phyloP scores from a whole-genome alignment of 1,140 invertebrate genomes.

The Dinoponera quadriceps region DNA sequence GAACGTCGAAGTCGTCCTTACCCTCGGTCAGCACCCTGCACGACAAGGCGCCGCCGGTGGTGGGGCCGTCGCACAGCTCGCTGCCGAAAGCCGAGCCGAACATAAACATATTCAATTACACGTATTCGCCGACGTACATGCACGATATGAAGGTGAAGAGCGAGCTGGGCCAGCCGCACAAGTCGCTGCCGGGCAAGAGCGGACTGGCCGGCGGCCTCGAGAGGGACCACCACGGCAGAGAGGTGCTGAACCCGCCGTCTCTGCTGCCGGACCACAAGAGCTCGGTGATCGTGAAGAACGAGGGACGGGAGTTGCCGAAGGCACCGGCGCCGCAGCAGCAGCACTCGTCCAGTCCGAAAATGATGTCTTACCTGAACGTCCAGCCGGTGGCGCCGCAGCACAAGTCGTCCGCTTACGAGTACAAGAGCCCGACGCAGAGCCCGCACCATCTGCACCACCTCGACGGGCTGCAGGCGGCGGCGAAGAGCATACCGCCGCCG shows the following conservation, averaged over 20 bases:
- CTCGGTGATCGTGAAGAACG: conserved; percentile 92
- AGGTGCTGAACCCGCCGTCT: conserved; percentile 87
- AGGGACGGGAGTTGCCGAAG: conserved; percentile 88
- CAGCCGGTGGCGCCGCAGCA: conserved; percentile 85
- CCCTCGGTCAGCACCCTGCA: conserved; percentile 76
- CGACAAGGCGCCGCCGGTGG: conserved; percentile 85
- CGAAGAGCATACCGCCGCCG: conserved; percentile 76
- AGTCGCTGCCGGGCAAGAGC: conserved; percentile 79
- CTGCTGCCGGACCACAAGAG: conserved; percentile 89
- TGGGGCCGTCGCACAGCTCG: conserved; percentile 85
- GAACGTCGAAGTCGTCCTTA: conserved; percentile 84
- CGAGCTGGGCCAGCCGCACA: conserved; percentile 81
- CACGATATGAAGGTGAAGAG: conserved; percentile 85
- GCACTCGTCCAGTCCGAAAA: conserved; percentile 89
- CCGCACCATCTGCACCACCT: conserved; percentile 85
- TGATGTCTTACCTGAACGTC: conserved; percentile 88
- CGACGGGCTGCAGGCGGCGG: conserved; percentile 77
- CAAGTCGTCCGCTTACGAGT: conserved; percentile 85
- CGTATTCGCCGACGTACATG: conserved; percentile 86
- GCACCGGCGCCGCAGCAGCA: conserved; percentile 85
- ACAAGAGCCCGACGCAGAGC: conserved; percentile 87
- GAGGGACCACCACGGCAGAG: conserved; percentile 85
- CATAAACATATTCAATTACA: conserved; percentile 90
- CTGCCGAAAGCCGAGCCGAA: conserved; percentile 91
- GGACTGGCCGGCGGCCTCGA: conserved; percentile 80